Evolutionary conservation across 1,140 invertebrate genomes (phyloP).

Genomic region (Nasonia vitripennis): DNA sequence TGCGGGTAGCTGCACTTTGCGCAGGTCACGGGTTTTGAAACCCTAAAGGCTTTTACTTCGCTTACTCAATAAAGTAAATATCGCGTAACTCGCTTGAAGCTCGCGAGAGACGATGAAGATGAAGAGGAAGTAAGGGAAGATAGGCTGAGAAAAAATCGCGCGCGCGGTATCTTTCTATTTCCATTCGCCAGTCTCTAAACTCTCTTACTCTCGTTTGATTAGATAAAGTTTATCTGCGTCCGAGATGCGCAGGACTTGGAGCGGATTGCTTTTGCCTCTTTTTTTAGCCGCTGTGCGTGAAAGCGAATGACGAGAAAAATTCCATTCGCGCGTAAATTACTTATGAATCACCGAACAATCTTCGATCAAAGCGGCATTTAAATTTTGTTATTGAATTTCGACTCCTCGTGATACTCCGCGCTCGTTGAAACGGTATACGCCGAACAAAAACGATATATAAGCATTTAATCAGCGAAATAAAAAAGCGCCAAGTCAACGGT

Average conservation of each 20-base stretch:
- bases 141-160: slow-evolving; percentile 1
- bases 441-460: too few species aligned
- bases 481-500: neutral
- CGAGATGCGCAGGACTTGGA: neutral
- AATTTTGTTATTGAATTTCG: neutral
- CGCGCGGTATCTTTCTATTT: slow-evolving; percentile 14
- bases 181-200: slow-evolving; percentile 13
- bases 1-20: too few species aligned
- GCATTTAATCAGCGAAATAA: too few species aligned
- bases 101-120: neutral
- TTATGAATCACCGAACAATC: too few species aligned
- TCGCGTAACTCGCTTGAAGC: too few species aligned
- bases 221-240: slow-evolving; percentile 40
- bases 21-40: too few species aligned
- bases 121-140: neutral
- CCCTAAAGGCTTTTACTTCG: too few species aligned
- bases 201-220: slow-evolving; percentile 12
- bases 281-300: neutral
- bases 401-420: neutral
- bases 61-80: neutral
- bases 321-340: too few species aligned
- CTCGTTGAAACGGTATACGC: neutral
- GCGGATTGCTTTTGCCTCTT: neutral
- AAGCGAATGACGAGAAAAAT: too few species aligned
- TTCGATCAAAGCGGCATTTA: too few species aligned